Evolutionary conservation across 2,797 vertebrate species (phyloP).

Genomic region (Rhodeus uyekii): DNA sequence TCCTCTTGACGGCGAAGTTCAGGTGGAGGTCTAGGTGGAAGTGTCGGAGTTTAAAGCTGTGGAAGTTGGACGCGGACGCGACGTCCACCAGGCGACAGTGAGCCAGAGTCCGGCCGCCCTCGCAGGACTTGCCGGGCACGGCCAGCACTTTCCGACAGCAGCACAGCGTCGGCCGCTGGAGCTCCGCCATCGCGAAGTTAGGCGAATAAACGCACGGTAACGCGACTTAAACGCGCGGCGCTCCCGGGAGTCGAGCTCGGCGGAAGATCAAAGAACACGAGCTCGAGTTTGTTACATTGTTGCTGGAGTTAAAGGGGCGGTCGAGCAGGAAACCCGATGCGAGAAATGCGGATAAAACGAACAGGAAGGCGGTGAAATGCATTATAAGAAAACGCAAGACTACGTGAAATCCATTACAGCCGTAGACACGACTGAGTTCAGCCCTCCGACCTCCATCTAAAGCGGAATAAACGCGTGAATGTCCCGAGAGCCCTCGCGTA

Average conservation of each 20-base stretch:
- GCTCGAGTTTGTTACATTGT: constrained; percentile 28
- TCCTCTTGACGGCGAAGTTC: constrained; percentile 85
- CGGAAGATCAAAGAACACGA: background rate
- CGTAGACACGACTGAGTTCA: constrained; percentile 39
- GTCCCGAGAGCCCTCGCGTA: background rate
- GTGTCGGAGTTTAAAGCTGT: constrained; percentile 84
- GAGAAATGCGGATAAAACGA: constrained; percentile 10
- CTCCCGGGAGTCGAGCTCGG: too few relatives aligned
- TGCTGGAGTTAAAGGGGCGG: constrained; percentile 34
- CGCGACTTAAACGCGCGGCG: too few relatives aligned
- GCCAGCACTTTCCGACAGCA: constrained; percentile 80
- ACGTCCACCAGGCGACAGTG: constrained; percentile 81
- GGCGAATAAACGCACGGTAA: background rate
- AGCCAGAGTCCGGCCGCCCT: constrained; percentile 59
- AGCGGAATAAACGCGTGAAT: constrained; percentile 6
- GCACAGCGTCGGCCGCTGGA: constrained; percentile 79
- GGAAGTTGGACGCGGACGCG: constrained; percentile 88
- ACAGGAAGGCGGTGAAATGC: background rate
- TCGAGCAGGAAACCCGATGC: constrained; percentile 8
- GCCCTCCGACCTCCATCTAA: constrained; percentile 49
- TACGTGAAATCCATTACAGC: constrained; percentile 76
- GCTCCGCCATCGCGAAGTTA: constrained; percentile 70
- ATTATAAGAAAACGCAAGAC: constrained; percentile 54
- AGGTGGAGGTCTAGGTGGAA: constrained; percentile 90
- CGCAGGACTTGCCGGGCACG: constrained; percentile 60